Evolutionary conservation across 2,797 vertebrate genomes (phyloP), one percentile per base, ranked within the genome.

Genomic region (Pseudomugil tenellus): DNA sequence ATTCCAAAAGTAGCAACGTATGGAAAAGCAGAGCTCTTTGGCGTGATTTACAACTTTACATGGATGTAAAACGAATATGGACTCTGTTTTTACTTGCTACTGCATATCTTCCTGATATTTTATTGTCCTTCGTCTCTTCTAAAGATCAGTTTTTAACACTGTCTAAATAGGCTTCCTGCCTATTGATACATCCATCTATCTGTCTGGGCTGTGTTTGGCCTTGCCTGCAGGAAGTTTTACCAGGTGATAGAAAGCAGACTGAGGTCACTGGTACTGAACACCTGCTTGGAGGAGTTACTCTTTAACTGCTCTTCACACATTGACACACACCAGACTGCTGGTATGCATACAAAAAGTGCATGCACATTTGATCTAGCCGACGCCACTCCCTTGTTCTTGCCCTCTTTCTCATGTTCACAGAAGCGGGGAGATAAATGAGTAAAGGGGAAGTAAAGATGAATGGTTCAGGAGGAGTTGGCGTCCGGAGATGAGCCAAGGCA

Each of bases 281-380:
- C 91, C 92, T 93, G 92, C 88, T 87, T 43, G 26, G 74, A 85
- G 84, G 83, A 91, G 92, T 92, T 92, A 92, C 83, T 88, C 80
- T 92, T 92, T 92, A 92, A 92, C 92, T 84, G 75, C 83, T 85
- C 80, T 68, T 80, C 70, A 84, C 86, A 89, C 56, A 48, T 59
- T 55, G 76, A 57, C 67, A 62, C 41, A 31, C 35, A 62, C 43
- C 12, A 2, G 46, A 58, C 74, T 58, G 75, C 73, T 69, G 48
- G 65, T 63, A 68, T 43, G 21, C 63, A 72, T 74, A 83, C 87
- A 70, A 29, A 37, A 63, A 82, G 48, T 67, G 49, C 72, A 83
- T 41, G 51, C 63, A 26, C 37, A 80, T 92, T 91, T 91, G 93
- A 98, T 97, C 92, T 96, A 91, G 77, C 93, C 91, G 10, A 69